Evolutionary conservation across 2,888 invertebrate genomes (phyloP).

Genomic region (Chrysodeixis includens): DNA sequence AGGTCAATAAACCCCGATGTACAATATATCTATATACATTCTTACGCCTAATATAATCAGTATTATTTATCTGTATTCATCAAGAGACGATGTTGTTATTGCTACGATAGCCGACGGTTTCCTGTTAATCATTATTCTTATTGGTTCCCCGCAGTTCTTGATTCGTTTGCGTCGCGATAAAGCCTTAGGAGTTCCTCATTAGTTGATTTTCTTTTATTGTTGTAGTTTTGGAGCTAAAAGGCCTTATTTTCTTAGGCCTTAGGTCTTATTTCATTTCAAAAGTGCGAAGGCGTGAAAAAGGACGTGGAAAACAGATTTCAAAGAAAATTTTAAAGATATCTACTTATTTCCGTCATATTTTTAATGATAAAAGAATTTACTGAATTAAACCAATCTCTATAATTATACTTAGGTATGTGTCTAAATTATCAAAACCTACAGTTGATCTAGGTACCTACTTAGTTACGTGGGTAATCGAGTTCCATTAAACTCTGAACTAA

Average conservation of each 20-base stretch:
- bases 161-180: conserved; percentile 13
- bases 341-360: too few relatives aligned
- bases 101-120: conserved; percentile 14
- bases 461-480: neutral
- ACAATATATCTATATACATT: neutral
- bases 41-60: neutral
- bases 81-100: neutral
- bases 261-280: too few relatives aligned
- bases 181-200: conserved; percentile 17
- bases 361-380: too few relatives aligned
- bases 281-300: too few relatives aligned
- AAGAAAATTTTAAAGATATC: too few relatives aligned
- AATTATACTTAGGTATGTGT: too few relatives aligned
- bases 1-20: neutral
- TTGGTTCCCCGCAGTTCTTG: conserved; percentile 25
- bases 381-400: too few relatives aligned
- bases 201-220: conserved; percentile 25
- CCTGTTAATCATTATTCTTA: conserved; percentile 19
- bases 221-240: conserved; percentile 26
- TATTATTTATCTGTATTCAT: conserved; percentile 1
- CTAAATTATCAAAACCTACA: too few relatives aligned
- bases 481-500: neutral
- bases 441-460: neutral
- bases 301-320: too few relatives aligned
- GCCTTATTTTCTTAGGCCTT: too few relatives aligned